Percentiles rank a stretch among this genome's conserved stretches.
phyloP scores from a whole-genome alignment of 2,888 invertebrate genomes.

The Aspidiotus destructor region DNA sequence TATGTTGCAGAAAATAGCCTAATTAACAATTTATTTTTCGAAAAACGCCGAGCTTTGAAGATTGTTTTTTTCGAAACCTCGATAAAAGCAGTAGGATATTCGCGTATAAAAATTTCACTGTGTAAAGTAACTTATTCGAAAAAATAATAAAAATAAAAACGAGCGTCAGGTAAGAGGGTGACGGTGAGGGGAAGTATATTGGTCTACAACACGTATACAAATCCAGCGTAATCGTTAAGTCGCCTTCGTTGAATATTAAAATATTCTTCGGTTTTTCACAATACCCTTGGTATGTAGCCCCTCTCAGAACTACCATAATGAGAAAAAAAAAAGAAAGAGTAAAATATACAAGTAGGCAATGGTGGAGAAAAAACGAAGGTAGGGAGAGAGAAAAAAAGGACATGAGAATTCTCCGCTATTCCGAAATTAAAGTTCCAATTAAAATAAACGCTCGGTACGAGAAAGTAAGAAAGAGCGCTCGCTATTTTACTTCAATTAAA shows the following conservation, averaged over 20 bases:
- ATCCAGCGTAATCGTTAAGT: slow-evolving; percentile 1
- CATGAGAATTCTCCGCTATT: neutral
- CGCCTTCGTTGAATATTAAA: slow-evolving; percentile 1
- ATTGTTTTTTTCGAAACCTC: no score
- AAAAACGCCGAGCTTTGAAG: no score
- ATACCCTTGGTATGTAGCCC: neutral
- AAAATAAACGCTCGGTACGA: neutral
- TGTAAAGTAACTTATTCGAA: no score
- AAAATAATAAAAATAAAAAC: no score
- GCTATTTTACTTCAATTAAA: slow-evolving; percentile 4
- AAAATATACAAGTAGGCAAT: no score
- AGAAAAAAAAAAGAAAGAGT: slow-evolving; percentile 1
- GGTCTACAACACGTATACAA: neutral
- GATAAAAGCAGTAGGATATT: no score
- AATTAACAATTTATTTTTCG: no score
- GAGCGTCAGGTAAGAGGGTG: no score
- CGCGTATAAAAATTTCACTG: no score
- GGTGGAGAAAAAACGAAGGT: neutral
- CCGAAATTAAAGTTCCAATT: slow-evolving; percentile 4
- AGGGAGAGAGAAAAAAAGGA: no score
- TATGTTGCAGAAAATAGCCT: no score
- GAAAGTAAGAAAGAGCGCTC: neutral
- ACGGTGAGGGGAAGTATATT: neutral
- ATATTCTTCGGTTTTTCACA: slow-evolving; percentile 1
- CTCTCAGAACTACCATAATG: neutral